Evolutionary conservation across 2,797 vertebrate species (phyloP).

Genomic region (Syncerus caffer): DNA sequence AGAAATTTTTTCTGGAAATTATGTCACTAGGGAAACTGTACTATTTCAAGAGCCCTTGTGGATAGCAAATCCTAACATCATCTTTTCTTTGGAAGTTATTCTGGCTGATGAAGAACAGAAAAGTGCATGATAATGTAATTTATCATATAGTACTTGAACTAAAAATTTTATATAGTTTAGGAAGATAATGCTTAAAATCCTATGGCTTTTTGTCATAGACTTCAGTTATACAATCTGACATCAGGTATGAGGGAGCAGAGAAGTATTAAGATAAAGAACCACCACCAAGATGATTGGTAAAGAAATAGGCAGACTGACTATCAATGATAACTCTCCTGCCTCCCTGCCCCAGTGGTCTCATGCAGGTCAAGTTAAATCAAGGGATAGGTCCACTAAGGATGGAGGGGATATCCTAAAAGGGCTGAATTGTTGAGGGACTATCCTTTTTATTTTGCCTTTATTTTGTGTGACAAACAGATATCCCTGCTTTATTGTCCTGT

Average conservation of each 20-base stretch:
- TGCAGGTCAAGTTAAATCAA: background rate
- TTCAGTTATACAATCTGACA: background rate
- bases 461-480: background rate
- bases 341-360: background rate
- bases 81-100: background rate
- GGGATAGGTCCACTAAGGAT: background rate
- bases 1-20: conserved; percentile 8
- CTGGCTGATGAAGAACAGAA: background rate
- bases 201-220: background rate
- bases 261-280: background rate
- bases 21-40: background rate
- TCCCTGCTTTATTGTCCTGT: background rate
- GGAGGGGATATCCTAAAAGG: background rate
- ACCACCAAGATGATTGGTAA: background rate
- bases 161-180: background rate
- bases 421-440: background rate
- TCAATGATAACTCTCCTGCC: background rate
- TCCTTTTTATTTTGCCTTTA: background rate
- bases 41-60: background rate
- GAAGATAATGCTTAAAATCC: background rate
- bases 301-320: background rate
- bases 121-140: background rate
- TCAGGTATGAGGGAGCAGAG: background rate
- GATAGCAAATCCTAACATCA: background rate
- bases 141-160: background rate